phyloP scores from a whole-genome alignment of 2,113 vertebrate species.

The Centropus unirufus region DNA sequence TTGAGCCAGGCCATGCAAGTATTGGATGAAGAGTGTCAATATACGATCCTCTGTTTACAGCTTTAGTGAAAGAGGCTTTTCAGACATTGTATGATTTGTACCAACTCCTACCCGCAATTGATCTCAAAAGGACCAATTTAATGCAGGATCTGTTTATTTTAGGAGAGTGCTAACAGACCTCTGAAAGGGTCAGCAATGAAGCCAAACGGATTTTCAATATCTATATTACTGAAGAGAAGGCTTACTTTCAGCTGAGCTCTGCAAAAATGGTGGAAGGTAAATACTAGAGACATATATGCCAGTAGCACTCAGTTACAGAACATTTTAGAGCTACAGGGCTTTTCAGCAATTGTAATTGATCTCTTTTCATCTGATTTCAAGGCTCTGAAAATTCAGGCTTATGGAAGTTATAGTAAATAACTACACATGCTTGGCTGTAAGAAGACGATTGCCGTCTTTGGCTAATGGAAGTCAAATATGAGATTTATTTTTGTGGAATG shows the following conservation, averaged over 20 bases:
- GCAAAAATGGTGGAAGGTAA: neutral
- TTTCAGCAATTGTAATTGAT: constrained; percentile 32
- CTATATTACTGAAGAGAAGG: constrained; percentile 7
- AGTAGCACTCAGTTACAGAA: neutral
- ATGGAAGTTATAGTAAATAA: constrained; percentile 44
- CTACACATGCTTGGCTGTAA: neutral
- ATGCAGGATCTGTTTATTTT: constrained; percentile 27
- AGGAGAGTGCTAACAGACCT: constrained; percentile 8
- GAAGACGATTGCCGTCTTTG: constrained; percentile 43
- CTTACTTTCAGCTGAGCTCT: neutral
- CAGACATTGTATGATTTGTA: constrained; percentile 28
- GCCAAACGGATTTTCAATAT: constrained; percentile 39
- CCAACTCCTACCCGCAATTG: constrained; percentile 21
- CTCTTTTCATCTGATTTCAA: neutral
- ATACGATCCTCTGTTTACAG: neutral
- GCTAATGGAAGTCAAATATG: constrained; percentile 11
- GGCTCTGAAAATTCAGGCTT: neutral
- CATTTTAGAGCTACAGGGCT: constrained; percentile 15
- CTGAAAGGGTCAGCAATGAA: constrained; percentile 33
- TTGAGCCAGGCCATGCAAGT: neutral
- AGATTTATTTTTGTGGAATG: constrained; percentile 40
- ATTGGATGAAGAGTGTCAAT: constrained; percentile 19
- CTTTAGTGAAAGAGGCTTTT: neutral
- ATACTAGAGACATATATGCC: neutral
- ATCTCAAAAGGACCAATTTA: constrained; percentile 49